Conservation (phyloP, 2,888 invertebrate genomes). For the Pterobdella sp. region DNA sequence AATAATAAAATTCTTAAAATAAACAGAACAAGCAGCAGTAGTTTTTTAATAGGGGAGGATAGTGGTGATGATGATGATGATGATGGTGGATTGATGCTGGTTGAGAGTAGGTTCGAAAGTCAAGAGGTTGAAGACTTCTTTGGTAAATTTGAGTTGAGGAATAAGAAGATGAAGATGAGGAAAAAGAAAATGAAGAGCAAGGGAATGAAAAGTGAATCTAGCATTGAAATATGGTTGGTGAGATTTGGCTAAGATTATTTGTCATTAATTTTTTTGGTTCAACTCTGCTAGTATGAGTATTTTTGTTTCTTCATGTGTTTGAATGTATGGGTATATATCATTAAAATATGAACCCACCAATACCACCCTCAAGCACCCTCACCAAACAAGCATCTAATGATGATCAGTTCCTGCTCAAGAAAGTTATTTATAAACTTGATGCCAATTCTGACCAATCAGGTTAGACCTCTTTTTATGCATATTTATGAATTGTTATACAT, state of each 20-base stretch:
- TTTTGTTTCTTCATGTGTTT: too few relatives aligned
- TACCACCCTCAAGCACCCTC: not conserved
- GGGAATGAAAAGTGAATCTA: not conserved
- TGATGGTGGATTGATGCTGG: conserved; percentile 1
- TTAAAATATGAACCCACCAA: not conserved
- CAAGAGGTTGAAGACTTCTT: not conserved
- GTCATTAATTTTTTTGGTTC: too few relatives aligned
- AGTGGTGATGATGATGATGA: not conserved
- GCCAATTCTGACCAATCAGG: not conserved
- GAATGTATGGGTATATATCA: too few relatives aligned
- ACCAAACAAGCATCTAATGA: not conserved
- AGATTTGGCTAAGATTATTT: not conserved
- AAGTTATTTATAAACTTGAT: conserved; percentile 24
- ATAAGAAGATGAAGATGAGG: conserved; percentile 6
- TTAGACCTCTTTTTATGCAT: not conserved
- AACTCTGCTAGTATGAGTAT: too few relatives aligned
- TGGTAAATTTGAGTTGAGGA: conserved; percentile 9
- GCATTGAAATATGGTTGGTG: not conserved
- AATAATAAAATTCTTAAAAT: not conserved
- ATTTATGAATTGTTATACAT: not conserved
- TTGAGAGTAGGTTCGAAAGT: not conserved
- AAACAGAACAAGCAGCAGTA: not conserved
- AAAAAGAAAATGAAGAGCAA: not conserved
- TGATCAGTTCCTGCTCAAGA: conserved; percentile 7
- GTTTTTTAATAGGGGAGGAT: not conserved